These are phyloP conservation scores for Sceloporus undulatus DNA, from an alignment of 2,113 vertebrate species.

Conservation along the genomic window DNA sequence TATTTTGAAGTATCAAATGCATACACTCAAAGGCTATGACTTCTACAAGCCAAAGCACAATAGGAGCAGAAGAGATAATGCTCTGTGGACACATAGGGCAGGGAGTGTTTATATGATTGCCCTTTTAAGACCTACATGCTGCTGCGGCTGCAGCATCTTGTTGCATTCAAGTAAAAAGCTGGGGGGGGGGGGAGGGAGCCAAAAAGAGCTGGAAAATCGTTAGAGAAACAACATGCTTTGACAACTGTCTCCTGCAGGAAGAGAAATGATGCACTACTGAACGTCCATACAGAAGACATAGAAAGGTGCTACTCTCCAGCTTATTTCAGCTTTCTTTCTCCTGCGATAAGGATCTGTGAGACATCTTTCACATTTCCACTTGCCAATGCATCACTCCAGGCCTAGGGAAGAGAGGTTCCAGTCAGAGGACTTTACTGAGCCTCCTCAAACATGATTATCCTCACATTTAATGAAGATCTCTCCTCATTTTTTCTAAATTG, in stretches of 20 bases:
- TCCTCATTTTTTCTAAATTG: background rate
- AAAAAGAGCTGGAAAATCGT: no score
- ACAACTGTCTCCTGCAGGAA: no score
- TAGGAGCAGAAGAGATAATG: no score
- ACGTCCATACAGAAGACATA: no score
- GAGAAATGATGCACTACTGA: no score
- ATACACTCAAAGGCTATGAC: background rate
- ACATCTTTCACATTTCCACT: background rate
- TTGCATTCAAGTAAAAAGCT: background rate
- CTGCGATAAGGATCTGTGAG: no score
- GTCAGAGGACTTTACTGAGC: background rate
- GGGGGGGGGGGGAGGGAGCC: no score
- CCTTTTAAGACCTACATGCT: background rate
- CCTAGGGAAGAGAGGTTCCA: background rate
- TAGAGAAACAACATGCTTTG: no score
- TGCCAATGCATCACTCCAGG: background rate
- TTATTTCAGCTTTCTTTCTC: no score
- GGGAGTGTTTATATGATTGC: background rate
- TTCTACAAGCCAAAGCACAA: background rate
- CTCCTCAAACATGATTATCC: background rate
- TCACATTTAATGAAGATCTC: background rate
- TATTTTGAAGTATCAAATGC: no score
- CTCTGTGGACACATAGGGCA: no score
- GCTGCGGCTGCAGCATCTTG: background rate
- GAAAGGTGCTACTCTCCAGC: no score